Evolutionary conservation across 2,113 vertebrate species (phyloP), one percentile per base, ranked within the genome.

Genomic region (Cyanocitta stelleri): DNA sequence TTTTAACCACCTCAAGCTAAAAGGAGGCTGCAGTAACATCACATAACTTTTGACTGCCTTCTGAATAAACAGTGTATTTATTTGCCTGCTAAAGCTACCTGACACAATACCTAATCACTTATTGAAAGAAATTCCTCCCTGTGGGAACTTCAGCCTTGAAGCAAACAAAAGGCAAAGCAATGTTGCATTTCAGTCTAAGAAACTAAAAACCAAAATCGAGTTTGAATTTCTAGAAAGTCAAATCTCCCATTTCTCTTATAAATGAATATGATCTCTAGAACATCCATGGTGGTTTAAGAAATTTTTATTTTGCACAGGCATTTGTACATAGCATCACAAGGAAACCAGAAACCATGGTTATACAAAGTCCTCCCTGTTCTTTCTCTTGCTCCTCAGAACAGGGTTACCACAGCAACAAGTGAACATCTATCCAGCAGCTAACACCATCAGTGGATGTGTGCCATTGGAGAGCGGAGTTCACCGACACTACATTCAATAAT

Each of bases 401-500:
- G 16, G 18, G 51, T 71, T 62, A 83, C 72, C 39, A 59, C 56
- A 84, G 54, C 68, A 89, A 55, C 37, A 89, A 48, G 11, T 49
- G 39, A 75, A 59, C 5, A 2, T 68, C 80, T 35, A 33, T 35
- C 9, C 21, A 89, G 55, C 51, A 77, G 67, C 43, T 63, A 81
- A 74, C 2, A 1, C 2, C 3, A 79, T 33, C 51, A n/a, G 17
- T 6, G 10, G 9, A 37, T 7, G 8, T 8, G 10, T 20, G 59
- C n/a, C 59, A 58, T 3, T 39, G 41, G 5, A 75, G 56, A 58
- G 49, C 4, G 10, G 49, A 73, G 44, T 46, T 27, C 0, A 0
- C 5, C 2, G 2, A 48, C 21, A 22, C 26, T 44, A 5, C 10
- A 64, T 21, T 39, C 52, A 63, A 41, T 37, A 58, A 75, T 51